These are phyloP conservation scores for Apotomis turbidana DNA, from an alignment of 2,888 invertebrate genomes.

Conservation along the genomic window DNA sequence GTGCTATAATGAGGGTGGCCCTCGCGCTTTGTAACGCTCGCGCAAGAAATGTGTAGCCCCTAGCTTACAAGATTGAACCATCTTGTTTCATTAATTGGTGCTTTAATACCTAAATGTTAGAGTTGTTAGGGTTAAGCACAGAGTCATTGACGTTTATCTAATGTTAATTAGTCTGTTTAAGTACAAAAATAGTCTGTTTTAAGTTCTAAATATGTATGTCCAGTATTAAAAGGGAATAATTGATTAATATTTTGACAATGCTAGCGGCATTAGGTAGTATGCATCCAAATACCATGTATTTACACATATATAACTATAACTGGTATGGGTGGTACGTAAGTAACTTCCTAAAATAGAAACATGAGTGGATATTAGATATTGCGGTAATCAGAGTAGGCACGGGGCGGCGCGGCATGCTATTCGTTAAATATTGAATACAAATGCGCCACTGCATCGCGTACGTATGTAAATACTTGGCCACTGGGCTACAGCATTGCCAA, in stretches of 20 bases:
- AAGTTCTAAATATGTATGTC: too few relatives aligned
- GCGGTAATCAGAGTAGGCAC: conserved; percentile 63
- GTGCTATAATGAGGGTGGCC: conserved; percentile 30
- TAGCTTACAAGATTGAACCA: conserved; percentile 6
- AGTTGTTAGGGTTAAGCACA: neutral
- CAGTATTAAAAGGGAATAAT: too few relatives aligned
- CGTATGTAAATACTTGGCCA: conserved; percentile 48
- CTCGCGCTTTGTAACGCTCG: conserved; percentile 21
- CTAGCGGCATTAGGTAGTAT: neutral
- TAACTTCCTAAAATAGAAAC: conserved; percentile 54
- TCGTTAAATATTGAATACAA: conserved; percentile 71
- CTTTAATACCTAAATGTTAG: conserved; percentile 14
- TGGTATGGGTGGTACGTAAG: neutral
- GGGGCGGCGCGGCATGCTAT: conserved; percentile 57
- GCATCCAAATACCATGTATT: neutral
- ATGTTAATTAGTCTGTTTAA: neutral
- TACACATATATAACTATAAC: neutral
- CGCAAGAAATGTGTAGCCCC: neutral
- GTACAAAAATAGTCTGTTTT: neutral
- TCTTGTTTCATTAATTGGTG: conserved; percentile 15
- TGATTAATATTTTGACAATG: too few relatives aligned
- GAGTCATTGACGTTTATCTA: neutral
- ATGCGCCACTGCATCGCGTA: conserved; percentile 56
- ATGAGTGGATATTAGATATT: conserved; percentile 59
- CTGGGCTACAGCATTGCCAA: conserved; percentile 43